Conservation (phyloP, 2,888 invertebrate species). For the Chironomus tentans region DNA sequence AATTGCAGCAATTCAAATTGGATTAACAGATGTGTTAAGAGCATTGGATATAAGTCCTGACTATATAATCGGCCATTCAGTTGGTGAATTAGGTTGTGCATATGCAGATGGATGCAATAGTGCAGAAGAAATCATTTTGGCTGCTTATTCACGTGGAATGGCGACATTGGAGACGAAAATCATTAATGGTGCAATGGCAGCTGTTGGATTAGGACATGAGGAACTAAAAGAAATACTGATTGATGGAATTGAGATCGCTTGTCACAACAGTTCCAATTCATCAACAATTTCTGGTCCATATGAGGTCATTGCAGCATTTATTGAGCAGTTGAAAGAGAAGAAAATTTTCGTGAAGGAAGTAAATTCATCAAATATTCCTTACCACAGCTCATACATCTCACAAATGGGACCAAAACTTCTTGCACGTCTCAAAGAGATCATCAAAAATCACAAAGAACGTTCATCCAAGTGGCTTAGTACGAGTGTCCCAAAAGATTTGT, state of each 20-base stretch:
- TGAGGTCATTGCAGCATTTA: slow-evolving; percentile 55
- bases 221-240: slow-evolving; percentile 43
- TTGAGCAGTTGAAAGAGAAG: slow-evolving; percentile 54
- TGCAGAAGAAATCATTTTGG: slow-evolving; percentile 37
- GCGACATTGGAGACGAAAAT: slow-evolving; percentile 56
- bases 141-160: slow-evolving; percentile 64
- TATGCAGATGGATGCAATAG: slow-evolving; percentile 77
- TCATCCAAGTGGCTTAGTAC: slow-evolving; percentile 70
- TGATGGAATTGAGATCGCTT: slow-evolving; percentile 35
- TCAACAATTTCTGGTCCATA: slow-evolving; percentile 85
- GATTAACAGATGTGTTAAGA: slow-evolving; percentile 48
- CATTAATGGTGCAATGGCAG: slow-evolving; percentile 44
- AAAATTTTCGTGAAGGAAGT: slow-evolving; percentile 49
- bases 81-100: slow-evolving; percentile 83
- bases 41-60: slow-evolving; percentile 52
- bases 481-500: slow-evolving; percentile 56
- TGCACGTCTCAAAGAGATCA: slow-evolving; percentile 52
- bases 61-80: slow-evolving; percentile 68
- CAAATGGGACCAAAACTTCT: slow-evolving; percentile 56
- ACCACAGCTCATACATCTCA: slow-evolving; percentile 48
- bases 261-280: slow-evolving; percentile 41
- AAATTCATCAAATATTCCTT: neutral
- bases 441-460: slow-evolving; percentile 52
- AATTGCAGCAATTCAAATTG: slow-evolving; percentile 53
- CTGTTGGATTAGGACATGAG: slow-evolving; percentile 50